A percentile compares a stretch with the other conserved stretches of the same genome.
phyloP scores from a whole-genome alignment of 2,888 invertebrate species.

The Macrophya annulata region DNA sequence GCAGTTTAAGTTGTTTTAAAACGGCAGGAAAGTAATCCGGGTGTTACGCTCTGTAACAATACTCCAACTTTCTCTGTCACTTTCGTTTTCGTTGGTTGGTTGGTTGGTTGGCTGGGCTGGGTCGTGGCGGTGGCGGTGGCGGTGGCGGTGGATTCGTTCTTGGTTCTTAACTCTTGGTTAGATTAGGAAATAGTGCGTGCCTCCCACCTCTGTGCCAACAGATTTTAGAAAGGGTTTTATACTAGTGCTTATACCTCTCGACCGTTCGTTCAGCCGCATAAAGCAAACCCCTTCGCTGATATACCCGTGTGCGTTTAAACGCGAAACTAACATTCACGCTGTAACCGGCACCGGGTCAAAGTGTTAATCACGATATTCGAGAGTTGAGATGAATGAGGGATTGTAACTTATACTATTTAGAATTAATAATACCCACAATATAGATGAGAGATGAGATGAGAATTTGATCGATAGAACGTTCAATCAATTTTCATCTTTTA shows the following conservation, averaged over 20 bases:
- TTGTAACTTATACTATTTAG: background rate
- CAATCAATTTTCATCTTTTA: background rate
- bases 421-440: background rate
- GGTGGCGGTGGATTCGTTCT: slow-evolving; percentile 48
- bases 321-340: slow-evolving; percentile 33
- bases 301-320: slow-evolving; percentile 21
- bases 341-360: slow-evolving; percentile 47
- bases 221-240: slow-evolving; percentile 50
- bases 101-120: slow-evolving; percentile 64
- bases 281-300: slow-evolving; percentile 43
- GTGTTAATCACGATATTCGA: slow-evolving; percentile 40
- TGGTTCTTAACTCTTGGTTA: slow-evolving; percentile 62
- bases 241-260: slow-evolving; percentile 13
- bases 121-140: slow-evolving; percentile 28
- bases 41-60: slow-evolving; percentile 78
- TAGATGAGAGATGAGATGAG: background rate
- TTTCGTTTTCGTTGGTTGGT: slow-evolving; percentile 78
- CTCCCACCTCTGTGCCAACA: slow-evolving; percentile 59
- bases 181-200: slow-evolving; percentile 73
- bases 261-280: slow-evolving; percentile 30
- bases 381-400: background rate
- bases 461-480: background rate
- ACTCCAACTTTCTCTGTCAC: slow-evolving; percentile 78
- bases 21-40: slow-evolving; percentile 59
- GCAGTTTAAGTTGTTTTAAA: slow-evolving; percentile 17